These are phyloP conservation scores for Protonemura montana DNA, from an alignment of 2,888 invertebrate genomes.

Conservation along the genomic window DNA sequence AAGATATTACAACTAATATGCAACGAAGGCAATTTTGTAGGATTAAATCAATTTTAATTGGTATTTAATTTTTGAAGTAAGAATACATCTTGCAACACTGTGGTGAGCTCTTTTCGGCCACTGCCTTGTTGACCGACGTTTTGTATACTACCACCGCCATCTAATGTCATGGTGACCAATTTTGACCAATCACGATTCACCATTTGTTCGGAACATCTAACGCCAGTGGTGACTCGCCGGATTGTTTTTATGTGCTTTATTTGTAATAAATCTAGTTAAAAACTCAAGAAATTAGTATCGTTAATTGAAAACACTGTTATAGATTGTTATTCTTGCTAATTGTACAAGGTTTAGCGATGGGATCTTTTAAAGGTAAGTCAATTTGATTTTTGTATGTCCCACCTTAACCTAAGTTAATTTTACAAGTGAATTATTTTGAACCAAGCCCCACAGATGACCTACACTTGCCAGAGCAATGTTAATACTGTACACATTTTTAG, in stretches of 20 bases:
- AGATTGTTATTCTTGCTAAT: neutral
- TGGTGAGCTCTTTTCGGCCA: neutral
- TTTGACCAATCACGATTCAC: neutral
- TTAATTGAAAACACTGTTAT: neutral
- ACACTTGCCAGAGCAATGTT: neutral
- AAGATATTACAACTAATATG: too few relatives aligned
- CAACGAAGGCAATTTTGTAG: too few relatives aligned
- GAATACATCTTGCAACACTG: neutral
- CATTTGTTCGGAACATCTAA: neutral
- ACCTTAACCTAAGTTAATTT: neutral
- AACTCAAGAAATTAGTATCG: neutral
- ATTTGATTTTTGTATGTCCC: neutral
- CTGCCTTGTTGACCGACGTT: neutral
- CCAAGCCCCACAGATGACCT: neutral
- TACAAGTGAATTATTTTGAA: neutral
- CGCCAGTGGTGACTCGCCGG: slow-evolving; percentile 12
- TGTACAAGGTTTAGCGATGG: neutral
- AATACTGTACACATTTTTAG: too few relatives aligned
- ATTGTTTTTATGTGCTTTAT: neutral
- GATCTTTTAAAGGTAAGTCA: neutral
- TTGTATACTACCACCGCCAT: neutral
- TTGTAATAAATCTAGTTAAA: neutral
- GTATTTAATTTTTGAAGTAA: neutral
- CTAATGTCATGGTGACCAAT: neutral
- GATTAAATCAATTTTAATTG: neutral